A percentile compares a stretch with the other conserved stretches of the same genome.
Evolutionary conservation across 2,797 vertebrate species (phyloP).

Genomic region (Threskiornis aethiopicus): DNA sequence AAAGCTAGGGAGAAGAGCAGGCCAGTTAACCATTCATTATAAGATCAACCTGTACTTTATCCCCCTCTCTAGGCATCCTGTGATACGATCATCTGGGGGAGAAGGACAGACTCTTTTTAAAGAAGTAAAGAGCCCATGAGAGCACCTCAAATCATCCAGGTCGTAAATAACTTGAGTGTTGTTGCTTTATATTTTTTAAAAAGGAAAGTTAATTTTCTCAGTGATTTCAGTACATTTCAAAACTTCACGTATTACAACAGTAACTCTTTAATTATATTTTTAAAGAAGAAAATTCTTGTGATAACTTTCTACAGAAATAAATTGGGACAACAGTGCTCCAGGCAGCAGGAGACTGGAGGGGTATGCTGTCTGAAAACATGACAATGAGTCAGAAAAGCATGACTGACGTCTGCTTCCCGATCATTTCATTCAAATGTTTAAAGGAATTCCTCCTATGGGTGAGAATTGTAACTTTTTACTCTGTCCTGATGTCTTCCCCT

Average conservation of each 20-base stretch:
- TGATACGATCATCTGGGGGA: not conserved
- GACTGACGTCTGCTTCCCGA: not conserved
- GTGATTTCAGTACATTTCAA: not conserved
- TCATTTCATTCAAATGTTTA: not conserved
- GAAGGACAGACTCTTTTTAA: not conserved
- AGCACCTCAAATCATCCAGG: not conserved
- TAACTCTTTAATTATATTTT: not conserved
- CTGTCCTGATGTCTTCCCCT: not conserved
- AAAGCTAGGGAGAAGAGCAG: not conserved
- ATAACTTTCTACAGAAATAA: not conserved
- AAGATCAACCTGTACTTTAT: not conserved
- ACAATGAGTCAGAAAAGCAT: conserved; percentile 32
- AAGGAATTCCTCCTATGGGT: not conserved
- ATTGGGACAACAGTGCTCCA: not conserved
- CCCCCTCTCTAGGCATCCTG: not conserved
- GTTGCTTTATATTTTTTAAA: not conserved
- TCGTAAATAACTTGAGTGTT: not conserved
- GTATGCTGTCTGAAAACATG: not conserved
- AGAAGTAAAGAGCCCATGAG: not conserved
- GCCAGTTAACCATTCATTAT: not conserved
- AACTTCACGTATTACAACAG: not conserved
- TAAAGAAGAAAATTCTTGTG: not conserved
- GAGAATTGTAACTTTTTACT: not conserved
- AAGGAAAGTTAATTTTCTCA: not conserved
- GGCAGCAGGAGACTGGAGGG: not conserved